Percentiles rank a stretch among this genome's conserved stretches.
Evolutionary conservation across 2,797 vertebrate species (phyloP).

Genomic region (Austrolebias charrua): DNA sequence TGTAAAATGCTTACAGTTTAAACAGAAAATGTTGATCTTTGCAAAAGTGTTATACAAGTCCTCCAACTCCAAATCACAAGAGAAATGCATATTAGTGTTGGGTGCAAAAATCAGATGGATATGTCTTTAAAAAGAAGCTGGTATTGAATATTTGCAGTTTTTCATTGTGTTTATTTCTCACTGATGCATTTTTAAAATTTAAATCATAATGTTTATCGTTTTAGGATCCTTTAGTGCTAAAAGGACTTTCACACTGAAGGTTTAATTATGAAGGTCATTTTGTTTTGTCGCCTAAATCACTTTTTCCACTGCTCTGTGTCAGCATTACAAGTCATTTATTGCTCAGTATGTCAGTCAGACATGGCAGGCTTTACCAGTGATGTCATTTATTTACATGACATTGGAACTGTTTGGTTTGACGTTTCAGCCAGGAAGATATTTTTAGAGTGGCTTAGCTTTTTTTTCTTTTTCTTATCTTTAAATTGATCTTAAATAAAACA

Average conservation of each 20-base stretch:
- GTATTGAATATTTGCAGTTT: no score
- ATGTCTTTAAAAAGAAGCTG: no score
- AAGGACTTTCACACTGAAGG: background rate
- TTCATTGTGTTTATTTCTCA: no score
- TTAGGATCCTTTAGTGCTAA: background rate
- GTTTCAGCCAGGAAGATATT: background rate
- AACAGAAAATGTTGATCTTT: no score
- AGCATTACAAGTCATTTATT: background rate
- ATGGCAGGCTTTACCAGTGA: background rate
- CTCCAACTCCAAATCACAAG: no score
- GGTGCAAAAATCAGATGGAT: no score
- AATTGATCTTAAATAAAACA: background rate
- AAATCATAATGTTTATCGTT: background rate
- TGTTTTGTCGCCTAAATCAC: background rate
- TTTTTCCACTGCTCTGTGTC: constrained; percentile 2
- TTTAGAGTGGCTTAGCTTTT: background rate
- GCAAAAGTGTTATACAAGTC: no score
- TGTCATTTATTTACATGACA: background rate
- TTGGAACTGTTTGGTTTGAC: constrained; percentile 3
- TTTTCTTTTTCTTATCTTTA: background rate
- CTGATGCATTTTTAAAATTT: background rate
- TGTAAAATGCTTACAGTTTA: no score
- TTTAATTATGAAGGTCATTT: background rate
- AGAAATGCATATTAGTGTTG: no score
- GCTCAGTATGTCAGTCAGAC: background rate